Base-by-base conservation (phyloP, 2,888 invertebrate species). In the Calliphora vomitoria region DNA sequence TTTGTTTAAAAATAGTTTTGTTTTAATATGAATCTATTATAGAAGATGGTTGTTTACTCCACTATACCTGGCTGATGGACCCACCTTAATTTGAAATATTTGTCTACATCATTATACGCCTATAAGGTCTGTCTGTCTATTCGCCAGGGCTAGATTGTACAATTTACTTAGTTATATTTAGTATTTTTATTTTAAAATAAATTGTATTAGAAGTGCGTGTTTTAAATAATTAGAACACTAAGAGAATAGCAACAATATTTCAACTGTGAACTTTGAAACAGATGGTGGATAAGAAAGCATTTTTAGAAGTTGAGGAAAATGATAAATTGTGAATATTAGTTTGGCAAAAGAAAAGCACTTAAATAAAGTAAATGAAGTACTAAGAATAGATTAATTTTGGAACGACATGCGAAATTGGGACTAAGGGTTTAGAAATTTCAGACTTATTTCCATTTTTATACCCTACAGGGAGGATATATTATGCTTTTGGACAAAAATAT, bases 231-330 rank as follows among this genome's bases (percentile, higher is more conserved):
- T 44, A 66, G 41, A 20, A 11, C 66, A 20, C 11, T 66, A 31
- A 62, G n/a, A 35, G 3, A 62, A 50, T 8, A n/a, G 35, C 25
- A n/a, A 31, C 15, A 69, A 69, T 41, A 66, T 69, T 69, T 69
- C 6, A 18, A 72, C 20, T 18, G 55, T 18, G 20, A 41, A 66
- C 41, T 66, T 72, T 55, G 8, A 72, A 31, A 72, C 4, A 64
- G 38, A n/a, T 38, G 15, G n/a, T 62, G 3, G 18, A 38, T 8
- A 8, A 25, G 31, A 50, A 38, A 3, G 6, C 3, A 35, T 11
- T 31, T 60, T 66, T 20, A 20, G 44, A 41, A 13, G 10, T 18
- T 20, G 1, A 66, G 18, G 66, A 44, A 66, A n/a, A 64, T 18
- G 1, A 4, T 35, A 60, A 13, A 35, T 13, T 13, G 13, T 47